These are phyloP conservation scores for Aleadryas rufinucha DNA, from an alignment of 2,113 vertebrate genomes.

Conservation along the genomic window DNA sequence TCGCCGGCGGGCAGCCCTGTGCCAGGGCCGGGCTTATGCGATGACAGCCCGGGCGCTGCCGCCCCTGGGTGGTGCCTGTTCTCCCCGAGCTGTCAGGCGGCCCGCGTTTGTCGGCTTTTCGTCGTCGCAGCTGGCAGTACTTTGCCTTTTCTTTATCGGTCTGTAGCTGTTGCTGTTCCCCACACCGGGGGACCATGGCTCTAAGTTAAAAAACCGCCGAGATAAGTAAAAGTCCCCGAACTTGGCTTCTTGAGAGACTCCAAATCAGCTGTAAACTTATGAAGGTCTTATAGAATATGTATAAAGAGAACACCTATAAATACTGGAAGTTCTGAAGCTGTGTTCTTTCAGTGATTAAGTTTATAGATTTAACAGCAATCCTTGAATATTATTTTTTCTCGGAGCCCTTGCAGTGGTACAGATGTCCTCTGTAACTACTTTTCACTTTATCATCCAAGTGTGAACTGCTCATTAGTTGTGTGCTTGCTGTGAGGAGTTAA, in stretches of 20 bases:
- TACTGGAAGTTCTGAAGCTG: not conserved
- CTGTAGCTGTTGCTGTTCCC: rapidly evolving
- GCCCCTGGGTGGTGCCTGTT: rapidly evolving
- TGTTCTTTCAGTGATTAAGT: not conserved
- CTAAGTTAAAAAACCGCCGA: rapidly evolving
- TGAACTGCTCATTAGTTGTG: not conserved
- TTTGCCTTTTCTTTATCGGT: not conserved
- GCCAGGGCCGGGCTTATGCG: rapidly evolving
- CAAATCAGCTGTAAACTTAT: not conserved
- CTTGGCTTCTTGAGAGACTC: not conserved
- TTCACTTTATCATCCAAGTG: not conserved
- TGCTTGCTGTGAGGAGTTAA: not conserved
- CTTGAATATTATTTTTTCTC: not conserved
- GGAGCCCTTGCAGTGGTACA: not conserved
- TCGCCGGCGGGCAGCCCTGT: not conserved
- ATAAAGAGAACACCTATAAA: not conserved
- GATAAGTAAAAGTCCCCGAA: rapidly evolving
- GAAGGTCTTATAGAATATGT: not conserved
- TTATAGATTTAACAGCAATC: not conserved
- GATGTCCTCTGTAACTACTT: not conserved
- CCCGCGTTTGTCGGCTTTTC: rapidly evolving
- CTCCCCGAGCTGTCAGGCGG: not conserved
- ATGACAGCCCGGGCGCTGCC: not conserved
- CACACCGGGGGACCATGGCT: rapidly evolving
- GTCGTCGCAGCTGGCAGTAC: rapidly evolving